phyloP scores from a whole-genome alignment of 2,113 vertebrate genomes.

The Zapus hudsonius region DNA sequence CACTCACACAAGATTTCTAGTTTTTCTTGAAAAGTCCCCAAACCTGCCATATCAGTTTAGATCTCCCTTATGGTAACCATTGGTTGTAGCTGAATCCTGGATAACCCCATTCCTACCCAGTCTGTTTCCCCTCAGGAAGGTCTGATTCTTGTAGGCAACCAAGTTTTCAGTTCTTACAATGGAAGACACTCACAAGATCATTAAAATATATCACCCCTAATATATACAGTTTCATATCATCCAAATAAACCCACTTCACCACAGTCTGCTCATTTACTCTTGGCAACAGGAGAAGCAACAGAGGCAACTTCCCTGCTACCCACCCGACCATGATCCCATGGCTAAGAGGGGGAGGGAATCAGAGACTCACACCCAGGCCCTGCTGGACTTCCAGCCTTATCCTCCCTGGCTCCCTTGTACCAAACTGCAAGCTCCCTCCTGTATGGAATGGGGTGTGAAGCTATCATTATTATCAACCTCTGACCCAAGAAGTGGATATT shows the following conservation, averaged over 20 bases:
- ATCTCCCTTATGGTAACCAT: background rate
- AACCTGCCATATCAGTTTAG: background rate
- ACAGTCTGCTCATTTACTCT: background rate
- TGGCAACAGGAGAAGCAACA: background rate
- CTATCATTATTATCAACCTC: background rate
- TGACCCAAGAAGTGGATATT: background rate
- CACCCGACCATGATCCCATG: background rate
- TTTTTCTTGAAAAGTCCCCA: background rate
- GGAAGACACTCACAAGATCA: background rate
- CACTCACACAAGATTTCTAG: background rate
- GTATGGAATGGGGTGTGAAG: fast-evolving
- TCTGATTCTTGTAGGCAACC: background rate
- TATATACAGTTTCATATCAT: background rate
- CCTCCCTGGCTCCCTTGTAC: background rate
- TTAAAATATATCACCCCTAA: background rate
- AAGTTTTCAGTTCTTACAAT: background rate
- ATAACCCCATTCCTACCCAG: background rate
- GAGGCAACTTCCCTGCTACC: background rate
- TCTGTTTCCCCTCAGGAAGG: background rate
- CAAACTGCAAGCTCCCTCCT: background rate
- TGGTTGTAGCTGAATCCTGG: fast-evolving
- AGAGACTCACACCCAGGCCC: background rate
- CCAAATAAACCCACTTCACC: conserved; percentile 3
- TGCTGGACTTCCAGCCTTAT: background rate
- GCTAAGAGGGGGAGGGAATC: background rate